Conservation (phyloP, 2,888 invertebrate genomes). For the Chaetogeoica ovagalla region DNA sequence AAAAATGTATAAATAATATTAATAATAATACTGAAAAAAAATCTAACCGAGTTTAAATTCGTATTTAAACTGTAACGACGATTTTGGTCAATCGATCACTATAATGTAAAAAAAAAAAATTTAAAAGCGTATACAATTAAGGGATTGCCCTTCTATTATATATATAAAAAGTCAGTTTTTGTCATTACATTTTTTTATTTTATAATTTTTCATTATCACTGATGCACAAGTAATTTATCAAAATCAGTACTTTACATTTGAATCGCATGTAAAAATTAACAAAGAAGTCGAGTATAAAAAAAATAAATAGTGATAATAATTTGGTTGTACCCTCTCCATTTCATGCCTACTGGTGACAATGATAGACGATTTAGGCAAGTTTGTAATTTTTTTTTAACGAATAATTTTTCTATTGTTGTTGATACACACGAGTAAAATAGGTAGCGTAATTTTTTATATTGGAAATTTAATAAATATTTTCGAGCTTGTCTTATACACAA, state of each 20-base stretch:
- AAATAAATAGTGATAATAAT: not conserved
- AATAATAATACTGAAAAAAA: conserved; percentile 16
- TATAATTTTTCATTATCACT: conserved; percentile 17
- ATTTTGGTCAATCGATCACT: conserved; percentile 44
- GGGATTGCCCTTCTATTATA: conserved; percentile 28
- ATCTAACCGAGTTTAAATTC: conserved; percentile 31
- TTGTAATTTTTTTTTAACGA: conserved; percentile 5
- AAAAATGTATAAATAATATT: conserved; percentile 40
- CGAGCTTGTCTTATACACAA: no score
- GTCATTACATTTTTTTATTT: conserved; percentile 12
- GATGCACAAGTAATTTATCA: conserved; percentile 50
- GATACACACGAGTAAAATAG: no score
- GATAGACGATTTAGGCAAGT: conserved; percentile 37
- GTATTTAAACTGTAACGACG: conserved; percentile 45
- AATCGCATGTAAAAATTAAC: conserved; percentile 42
- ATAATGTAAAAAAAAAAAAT: not conserved
- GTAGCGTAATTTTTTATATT: not conserved
- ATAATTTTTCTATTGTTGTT: conserved; percentile 4
- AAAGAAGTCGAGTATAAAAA: conserved; percentile 28
- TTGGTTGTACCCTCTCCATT: not conserved
- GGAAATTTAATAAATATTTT: no score
- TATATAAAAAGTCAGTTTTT: conserved; percentile 32
- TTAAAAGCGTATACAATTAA: conserved; percentile 38
- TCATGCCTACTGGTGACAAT: conserved; percentile 19
- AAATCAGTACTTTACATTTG: conserved; percentile 49